phyloP scores from a whole-genome alignment of 2,113 vertebrate genomes.

The Protobothrops mucrosquamatus region DNA sequence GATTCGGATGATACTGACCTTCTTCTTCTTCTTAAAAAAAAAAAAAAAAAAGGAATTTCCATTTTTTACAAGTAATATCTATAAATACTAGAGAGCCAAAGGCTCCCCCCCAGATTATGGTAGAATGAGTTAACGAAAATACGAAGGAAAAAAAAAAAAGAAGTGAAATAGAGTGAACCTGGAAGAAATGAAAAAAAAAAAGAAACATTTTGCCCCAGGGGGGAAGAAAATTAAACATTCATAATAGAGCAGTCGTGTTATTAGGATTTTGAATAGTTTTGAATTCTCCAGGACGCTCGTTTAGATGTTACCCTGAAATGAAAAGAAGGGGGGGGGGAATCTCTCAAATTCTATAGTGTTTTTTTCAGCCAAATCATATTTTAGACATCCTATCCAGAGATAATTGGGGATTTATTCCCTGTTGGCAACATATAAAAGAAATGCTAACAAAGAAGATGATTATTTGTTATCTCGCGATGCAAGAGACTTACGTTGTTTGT shows the following conservation, averaged over 20 bases:
- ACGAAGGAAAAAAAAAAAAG: too few relatives aligned
- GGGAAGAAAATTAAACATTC: background rate
- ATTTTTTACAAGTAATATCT: background rate
- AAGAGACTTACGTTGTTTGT: background rate
- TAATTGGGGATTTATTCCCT: background rate
- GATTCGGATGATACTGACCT: background rate
- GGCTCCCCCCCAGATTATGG: rapidly evolving
- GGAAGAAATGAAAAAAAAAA: background rate
- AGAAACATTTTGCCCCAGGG: background rate
- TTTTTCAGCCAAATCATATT: background rate
- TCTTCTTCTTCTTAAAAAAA: background rate
- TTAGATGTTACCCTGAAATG: background rate
- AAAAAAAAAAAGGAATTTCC: too few relatives aligned
- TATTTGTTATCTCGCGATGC: background rate
- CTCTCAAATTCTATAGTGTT: background rate
- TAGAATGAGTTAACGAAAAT: background rate
- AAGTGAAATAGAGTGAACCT: background rate
- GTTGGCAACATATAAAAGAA: background rate
- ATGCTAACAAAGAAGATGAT: background rate
- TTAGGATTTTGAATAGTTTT: background rate
- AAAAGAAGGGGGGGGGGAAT: background rate
- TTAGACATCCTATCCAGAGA: background rate
- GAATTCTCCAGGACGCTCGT: background rate
- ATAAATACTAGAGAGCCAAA: background rate
- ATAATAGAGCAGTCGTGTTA: background rate